A percentile compares a stretch with the other conserved stretches of the same genome.
These are phyloP conservation scores for Oxyura jamaicensis DNA, from an alignment of 2,113 vertebrate genomes.

Conservation along the genomic window DNA sequence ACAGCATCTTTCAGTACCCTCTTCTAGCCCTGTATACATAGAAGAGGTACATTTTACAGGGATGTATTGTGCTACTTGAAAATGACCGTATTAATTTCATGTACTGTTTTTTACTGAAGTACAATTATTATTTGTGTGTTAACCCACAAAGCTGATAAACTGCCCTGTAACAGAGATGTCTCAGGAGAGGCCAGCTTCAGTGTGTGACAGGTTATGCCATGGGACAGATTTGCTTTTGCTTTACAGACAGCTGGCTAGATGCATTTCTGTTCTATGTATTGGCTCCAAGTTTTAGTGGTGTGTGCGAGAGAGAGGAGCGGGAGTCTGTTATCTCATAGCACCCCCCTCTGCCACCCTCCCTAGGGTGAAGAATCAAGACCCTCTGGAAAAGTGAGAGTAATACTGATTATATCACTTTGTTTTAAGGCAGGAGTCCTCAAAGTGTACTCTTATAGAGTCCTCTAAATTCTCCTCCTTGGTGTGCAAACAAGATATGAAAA, in stretches of 20 bases:
- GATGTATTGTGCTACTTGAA: background rate
- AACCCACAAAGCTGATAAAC: background rate
- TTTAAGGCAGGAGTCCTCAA: background rate
- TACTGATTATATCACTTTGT: background rate
- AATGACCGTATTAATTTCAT: background rate
- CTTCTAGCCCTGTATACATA: background rate
- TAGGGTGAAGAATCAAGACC: background rate
- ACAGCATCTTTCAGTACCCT: background rate
- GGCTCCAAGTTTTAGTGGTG: background rate
- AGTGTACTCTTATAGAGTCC: background rate
- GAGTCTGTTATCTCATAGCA: background rate
- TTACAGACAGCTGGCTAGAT: background rate
- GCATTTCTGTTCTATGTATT: background rate
- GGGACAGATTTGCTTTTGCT: background rate
- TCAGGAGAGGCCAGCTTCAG: no score
- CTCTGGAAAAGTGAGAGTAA: background rate
- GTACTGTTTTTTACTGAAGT: background rate
- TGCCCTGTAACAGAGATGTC: background rate
- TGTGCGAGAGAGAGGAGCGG: background rate
- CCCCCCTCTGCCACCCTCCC: background rate
- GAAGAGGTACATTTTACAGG: background rate
- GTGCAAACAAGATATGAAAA: background rate
- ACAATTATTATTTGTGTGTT: background rate
- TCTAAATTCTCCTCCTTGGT: background rate
- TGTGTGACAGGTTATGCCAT: background rate